Conservation (phyloP, 2,888 invertebrate species). For the Seira sanloemensis region DNA sequence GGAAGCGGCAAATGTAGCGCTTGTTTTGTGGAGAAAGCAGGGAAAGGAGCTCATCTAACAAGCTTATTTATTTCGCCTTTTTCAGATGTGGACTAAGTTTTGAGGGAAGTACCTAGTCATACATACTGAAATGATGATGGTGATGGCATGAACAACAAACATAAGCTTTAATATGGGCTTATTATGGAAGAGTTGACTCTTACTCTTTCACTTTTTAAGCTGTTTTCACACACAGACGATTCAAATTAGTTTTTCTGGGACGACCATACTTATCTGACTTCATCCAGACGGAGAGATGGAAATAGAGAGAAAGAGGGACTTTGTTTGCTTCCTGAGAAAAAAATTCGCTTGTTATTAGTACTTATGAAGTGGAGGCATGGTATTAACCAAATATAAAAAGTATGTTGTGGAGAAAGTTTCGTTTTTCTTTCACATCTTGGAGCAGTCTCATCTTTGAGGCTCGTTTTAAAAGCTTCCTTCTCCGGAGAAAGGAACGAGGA, state of each 20-base stretch:
- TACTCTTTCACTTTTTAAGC: conserved; percentile 2
- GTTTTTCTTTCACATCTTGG: not conserved
- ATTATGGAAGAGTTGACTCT: conserved; percentile 13
- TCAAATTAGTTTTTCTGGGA: conserved; percentile 56
- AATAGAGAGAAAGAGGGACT: conserved; percentile 12
- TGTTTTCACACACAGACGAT: conserved; percentile 34
- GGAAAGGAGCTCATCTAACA: conserved; percentile 33
- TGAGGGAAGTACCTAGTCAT: not conserved
- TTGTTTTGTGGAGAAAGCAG: conserved; percentile 6
- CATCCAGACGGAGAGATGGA: conserved; percentile 7
- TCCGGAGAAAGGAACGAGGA: not conserved
- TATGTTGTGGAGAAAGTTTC: not conserved
- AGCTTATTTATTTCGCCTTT: conserved; percentile 28
- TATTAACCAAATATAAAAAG: not conserved
- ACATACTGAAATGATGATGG: not conserved
- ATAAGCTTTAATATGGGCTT: conserved; percentile 7
- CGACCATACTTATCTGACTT: conserved; percentile 13
- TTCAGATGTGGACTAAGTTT: not conserved
- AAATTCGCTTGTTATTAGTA: not conserved
- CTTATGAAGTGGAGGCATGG: conserved; percentile 4
- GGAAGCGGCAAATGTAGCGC: conserved; percentile 1
- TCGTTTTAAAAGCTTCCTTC: not conserved
- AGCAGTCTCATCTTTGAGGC: not conserved
- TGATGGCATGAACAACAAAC: conserved; percentile 8
- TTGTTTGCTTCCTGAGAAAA: conserved; percentile 4